phyloP scores from a whole-genome alignment of 2,797 vertebrate species.

The Mycteria americana region DNA sequence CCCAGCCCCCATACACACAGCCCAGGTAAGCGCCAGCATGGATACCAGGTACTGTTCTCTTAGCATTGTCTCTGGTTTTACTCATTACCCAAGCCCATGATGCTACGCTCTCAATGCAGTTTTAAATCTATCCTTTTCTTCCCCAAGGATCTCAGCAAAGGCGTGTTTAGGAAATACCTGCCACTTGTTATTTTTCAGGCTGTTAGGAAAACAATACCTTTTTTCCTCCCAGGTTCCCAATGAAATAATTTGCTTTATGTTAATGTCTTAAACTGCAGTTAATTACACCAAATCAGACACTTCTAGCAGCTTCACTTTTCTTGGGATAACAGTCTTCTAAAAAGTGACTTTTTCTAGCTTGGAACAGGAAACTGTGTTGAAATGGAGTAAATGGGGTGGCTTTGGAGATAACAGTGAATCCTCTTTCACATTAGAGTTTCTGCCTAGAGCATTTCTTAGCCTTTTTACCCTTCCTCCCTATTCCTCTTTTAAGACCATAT shows the following conservation, averaged over 20 bases:
- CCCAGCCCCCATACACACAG: not conserved
- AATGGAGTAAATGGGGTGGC: not conserved
- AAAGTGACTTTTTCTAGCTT: not conserved
- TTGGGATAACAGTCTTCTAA: not conserved
- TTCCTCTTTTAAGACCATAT: not conserved
- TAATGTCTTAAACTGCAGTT: not conserved
- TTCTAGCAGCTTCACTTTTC: not conserved
- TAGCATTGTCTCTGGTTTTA: not conserved
- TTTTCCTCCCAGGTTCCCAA: not conserved
- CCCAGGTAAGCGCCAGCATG: accelerated
- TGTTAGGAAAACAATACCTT: not conserved
- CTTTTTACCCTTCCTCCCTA: not conserved
- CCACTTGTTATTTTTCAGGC: not conserved
- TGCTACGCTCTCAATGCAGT: not conserved
- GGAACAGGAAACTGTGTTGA: not conserved
- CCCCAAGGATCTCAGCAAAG: not conserved
- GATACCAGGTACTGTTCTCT: not conserved
- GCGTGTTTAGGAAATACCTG: not conserved
- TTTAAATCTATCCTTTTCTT: not conserved
- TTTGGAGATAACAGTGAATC: not conserved
- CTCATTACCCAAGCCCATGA: not conserved
- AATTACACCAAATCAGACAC: not conserved
- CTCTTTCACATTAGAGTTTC: not conserved
- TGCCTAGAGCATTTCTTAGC: not conserved
- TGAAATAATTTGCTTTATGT: not conserved